Base-by-base conservation (phyloP, 2,797 vertebrate species). In the Hypotaenidia okinawae region DNA sequence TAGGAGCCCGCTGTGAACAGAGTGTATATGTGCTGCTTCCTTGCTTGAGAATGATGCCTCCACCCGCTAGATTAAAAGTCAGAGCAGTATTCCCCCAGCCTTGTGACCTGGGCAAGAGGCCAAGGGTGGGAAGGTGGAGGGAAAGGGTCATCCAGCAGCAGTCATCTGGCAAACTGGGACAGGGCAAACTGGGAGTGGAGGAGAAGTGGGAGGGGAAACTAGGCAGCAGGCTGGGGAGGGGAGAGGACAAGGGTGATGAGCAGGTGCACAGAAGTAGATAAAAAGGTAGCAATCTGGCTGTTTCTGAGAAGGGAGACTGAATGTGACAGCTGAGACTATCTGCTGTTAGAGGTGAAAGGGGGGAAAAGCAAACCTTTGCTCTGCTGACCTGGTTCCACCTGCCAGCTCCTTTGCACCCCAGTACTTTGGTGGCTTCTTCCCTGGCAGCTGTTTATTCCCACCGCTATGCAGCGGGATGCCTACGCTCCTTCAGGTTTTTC, bases 21-120 rank as follows among this genome's bases (percentile, higher is more conserved):
- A 33, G 61, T 18, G 4, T 54, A 15, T 22, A 14, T 5, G 2
- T 32, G 19, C 10, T 9, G 4, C 18, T 76, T 16, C 11, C 33
- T 22, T 32, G 14, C 66, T 70, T 84, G n/a, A 8, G 58, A n/a
- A 25, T 13, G 25, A 28, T 64, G 14, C 18, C 64, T 6, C 2
- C 0, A 2, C 19, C 47, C 25, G 30, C 37, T 52, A 35, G 52
- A 23, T 45, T 45, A 5, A 37, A 28, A 33, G 41, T 61, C 35
- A 25, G 3, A 3, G 0, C 6, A 21, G 27, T 21, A 0, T 45
- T 89, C 9, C 16, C 23, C 47, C 12, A 18, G 43, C 9, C 7
- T 9, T 13, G 21, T 49, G 43, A 51, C 66, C 33, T 67, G 52
- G 39, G 27, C 22, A 17, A 55, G 64, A 62, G 52, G 79, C 39